Percentiles rank a stretch among this genome's conserved stretches.
phyloP scores from a whole-genome alignment of 92 coral and sea anemone genomes.

The Palythoa heliodiscus region DNA sequence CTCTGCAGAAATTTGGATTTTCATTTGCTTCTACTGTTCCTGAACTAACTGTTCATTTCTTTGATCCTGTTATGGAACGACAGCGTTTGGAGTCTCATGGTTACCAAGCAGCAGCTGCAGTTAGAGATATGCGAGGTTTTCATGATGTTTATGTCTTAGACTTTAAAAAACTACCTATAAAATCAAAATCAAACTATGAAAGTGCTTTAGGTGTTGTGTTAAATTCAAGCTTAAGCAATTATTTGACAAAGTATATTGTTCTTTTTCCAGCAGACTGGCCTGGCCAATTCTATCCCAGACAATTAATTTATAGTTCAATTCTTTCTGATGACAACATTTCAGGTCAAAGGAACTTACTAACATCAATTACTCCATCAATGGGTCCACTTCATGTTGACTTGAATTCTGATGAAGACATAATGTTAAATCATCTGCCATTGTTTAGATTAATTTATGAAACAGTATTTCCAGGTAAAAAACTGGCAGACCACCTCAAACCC shows the following conservation, averaged over 20 bases:
- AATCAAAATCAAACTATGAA: too few species aligned
- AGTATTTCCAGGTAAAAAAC: constrained; percentile 29
- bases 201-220: too few species aligned
- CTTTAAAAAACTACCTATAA: too few species aligned
- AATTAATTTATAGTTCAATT: constrained; percentile 32
- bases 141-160: too few species aligned
- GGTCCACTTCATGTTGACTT: constrained; percentile 27
- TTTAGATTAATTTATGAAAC: constrained; percentile 28
- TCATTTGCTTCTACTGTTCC: too few species aligned
- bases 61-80: too few species aligned
- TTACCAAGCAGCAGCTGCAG: too few species aligned
- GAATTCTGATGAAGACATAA: constrained; percentile 45
- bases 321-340: background rate
- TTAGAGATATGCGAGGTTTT: too few species aligned
- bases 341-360: constrained; percentile 1
- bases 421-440: constrained; percentile 14
- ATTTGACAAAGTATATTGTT: too few species aligned
- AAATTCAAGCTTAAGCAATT: background rate
- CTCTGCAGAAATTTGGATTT: too few species aligned
- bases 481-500: constrained; percentile 62
- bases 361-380: background rate
- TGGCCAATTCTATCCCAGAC: constrained; percentile 48
- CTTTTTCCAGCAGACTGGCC: constrained; percentile 58
- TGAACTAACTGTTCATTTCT: too few species aligned
- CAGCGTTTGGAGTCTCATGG: too few species aligned